Base-by-base conservation (phyloP, 2,797 vertebrate genomes). In the Malacoraja senta region DNA sequence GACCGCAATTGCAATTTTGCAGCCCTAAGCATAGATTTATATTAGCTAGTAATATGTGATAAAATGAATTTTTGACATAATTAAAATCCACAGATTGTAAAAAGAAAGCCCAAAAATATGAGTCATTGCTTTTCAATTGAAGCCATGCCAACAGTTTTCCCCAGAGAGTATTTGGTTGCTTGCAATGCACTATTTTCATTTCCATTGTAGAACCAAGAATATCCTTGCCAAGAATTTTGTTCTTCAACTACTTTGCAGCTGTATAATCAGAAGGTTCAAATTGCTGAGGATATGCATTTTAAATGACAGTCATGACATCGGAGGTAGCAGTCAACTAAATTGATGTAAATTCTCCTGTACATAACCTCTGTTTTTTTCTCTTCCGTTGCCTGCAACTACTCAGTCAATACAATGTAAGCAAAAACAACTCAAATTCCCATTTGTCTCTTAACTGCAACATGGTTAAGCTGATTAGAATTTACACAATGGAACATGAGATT, bases 201-300 rank as follows among this genome's bases (percentile, higher is more conserved):
- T 88, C 84, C 61, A 63, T 88, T 26, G 32, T 21, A 88, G 84
- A 65, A 88, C 17, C n/a, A 68, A 68, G 63, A 68, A 65, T 88
- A 68, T 35, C 63, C 84, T 44, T 88, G 84, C 63, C 61, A 88
- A 65, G 63, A 32, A 35, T 21, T 35, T 35, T 88, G 63, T 88
- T 88, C n/a, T 68, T 88, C 63, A 68, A 63, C n/a, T 88, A 68
- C 63, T 65, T 35, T 88, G 63, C 19, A 88, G 84, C n/a, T 88
- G 84, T 68, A 8, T 68, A 10, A 68, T 8, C 61, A 19, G n/a
- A 68, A 61, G 35, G n/a, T 88, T 68, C 63, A 35, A 35, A 88
- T 88, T 88, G 63, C 63, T 65, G 63, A 68, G n/a, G 84, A 88
- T 88, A 35, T 68, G 63, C 61, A 68, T 88, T 88, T 68, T 88